phyloP scores from a whole-genome alignment of 2,888 invertebrate genomes.

The Acanthococcus lagerstroemiae region DNA sequence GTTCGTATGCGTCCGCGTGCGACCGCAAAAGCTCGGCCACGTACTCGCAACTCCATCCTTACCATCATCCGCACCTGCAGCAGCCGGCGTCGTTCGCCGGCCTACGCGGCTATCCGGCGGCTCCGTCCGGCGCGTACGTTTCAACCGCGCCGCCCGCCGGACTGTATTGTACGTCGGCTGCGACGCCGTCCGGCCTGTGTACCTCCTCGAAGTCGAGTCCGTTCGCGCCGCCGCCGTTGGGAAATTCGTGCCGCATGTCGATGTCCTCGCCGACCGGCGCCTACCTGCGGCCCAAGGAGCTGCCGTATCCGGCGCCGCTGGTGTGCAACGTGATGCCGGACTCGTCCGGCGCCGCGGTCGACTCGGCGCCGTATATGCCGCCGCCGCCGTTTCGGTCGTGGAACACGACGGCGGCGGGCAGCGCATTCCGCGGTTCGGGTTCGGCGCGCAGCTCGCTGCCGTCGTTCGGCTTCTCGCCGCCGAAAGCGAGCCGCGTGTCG shows the following conservation, averaged over 20 bases:
- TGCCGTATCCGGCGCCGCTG: not conserved
- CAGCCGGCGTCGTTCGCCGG: too few species aligned
- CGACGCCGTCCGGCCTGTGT: too few species aligned
- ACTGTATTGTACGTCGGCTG: not conserved
- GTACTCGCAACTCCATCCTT: too few species aligned
- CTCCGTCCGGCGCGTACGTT: too few species aligned
- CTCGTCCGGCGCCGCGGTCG: not conserved
- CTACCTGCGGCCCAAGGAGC: conserved; percentile 3
- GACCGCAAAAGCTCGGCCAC: too few species aligned
- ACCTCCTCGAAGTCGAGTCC: not conserved
- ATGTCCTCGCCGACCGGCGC: not conserved
- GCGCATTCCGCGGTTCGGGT: not conserved
- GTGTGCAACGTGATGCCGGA: not conserved
- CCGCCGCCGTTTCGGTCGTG: not conserved
- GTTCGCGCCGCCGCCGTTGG: not conserved
- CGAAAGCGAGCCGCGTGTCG: not conserved
- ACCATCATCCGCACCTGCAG: too few species aligned
- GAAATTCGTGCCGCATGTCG: conserved; percentile 6
- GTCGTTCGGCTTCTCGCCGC: not conserved
- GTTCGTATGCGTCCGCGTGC: too few species aligned
- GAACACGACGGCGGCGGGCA: not conserved
- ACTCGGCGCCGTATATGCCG: not conserved
- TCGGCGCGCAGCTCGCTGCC: not conserved
- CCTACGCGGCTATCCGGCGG: too few species aligned
- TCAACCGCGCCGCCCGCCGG: not conserved